Conservation (phyloP, 2,113 vertebrate species). For the Istiophorus platypterus region DNA sequence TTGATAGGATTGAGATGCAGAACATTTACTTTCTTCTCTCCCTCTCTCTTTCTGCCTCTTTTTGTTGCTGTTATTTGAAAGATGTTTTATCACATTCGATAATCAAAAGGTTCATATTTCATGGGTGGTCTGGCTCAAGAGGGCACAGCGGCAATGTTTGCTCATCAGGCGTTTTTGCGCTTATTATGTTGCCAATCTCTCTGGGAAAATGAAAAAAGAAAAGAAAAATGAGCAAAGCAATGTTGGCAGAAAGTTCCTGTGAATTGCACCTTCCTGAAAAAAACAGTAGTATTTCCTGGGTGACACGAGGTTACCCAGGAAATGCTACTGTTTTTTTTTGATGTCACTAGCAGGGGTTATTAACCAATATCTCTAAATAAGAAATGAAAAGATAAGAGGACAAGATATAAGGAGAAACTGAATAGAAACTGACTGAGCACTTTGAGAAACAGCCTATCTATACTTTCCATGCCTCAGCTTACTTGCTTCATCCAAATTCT, state of each 20-base stretch:
- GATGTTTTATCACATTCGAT: conserved; percentile 5
- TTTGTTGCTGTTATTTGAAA: not conserved
- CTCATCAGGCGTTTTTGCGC: not conserved
- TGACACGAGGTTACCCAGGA: no score
- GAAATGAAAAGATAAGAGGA: conserved; percentile 4
- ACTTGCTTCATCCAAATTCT: conserved; percentile 4
- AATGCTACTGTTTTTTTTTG: not conserved
- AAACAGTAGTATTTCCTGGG: not conserved
- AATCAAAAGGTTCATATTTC: not conserved
- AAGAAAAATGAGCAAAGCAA: not conserved
- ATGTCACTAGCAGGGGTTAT: not conserved
- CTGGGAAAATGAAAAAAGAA: not conserved
- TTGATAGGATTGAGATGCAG: not conserved
- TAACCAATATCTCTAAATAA: conserved; percentile 25
- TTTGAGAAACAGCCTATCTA: conserved; percentile 14
- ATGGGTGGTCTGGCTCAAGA: conserved; percentile 3
- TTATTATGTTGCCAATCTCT: not conserved
- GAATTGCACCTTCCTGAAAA: not conserved
- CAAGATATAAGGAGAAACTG: not conserved
- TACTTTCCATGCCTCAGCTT: not conserved
- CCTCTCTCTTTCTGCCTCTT: not conserved
- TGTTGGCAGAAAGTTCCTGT: not conserved
- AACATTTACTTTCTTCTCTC: not conserved
- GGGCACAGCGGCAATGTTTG: not conserved
- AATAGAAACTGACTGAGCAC: not conserved